Base-by-base conservation (phyloP, 2,797 vertebrate species). In the Sebastes cheni region DNA sequence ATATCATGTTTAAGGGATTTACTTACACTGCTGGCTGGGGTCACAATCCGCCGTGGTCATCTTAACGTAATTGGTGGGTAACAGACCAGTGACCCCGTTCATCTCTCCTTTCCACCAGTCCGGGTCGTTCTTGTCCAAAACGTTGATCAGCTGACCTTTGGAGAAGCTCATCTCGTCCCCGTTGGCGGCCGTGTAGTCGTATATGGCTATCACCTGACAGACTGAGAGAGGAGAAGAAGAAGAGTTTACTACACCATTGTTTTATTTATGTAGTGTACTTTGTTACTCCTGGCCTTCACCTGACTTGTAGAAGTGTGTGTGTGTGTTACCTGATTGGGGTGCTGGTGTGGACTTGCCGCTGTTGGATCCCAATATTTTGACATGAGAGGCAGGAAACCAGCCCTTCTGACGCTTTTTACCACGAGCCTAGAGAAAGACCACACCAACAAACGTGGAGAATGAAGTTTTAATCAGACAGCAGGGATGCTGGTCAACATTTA, bases 101-200 rank as follows among this genome's bases (percentile, higher is more conserved):
- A 95, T 71, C 91, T 99, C 98, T 84, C 98, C 98, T 94, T 96
- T 98, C 98, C 98, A 99, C 98, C 98, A 99, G 82, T 99, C 98
- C 20, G 96, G 94, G 80, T 99, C 89, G n/a, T 97, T 98, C 89
- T 97, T 98, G 93, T 95, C 97, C 46, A 98, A 86, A 20, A 99
- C 98, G 16, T 93, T 98, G 82, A 99, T 98, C 76, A 98, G 94
- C 75, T 99, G 98, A 60, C 97, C 97, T 91, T 97, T 98, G 88
- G 96, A 96, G 95, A 99, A 99, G 84, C 94, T 99, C 87, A 99
- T 96, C 88, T 99, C 98, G 0, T 99, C 98, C 87, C 96, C 94
- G 4, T 97, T 99, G 91, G 96, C 97, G 0, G 98, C 98, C 1
- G 75, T 85, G 67, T 99, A 99, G 91, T 99, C 98, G 1, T 99